These are phyloP conservation scores for Xestobium rufovillosum DNA, from an alignment of 2,888 invertebrate genomes.

Conservation along the genomic window DNA sequence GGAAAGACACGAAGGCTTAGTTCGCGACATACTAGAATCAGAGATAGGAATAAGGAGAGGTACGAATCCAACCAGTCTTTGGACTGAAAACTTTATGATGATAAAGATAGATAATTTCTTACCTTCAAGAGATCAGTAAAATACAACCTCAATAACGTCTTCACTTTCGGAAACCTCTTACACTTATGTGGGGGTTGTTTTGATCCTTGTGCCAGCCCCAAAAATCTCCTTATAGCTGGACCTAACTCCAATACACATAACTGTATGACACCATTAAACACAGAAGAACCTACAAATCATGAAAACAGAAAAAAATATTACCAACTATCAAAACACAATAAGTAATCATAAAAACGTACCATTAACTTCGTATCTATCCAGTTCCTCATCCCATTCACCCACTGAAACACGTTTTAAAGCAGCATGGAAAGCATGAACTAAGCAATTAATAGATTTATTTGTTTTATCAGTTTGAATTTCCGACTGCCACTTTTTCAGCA, in stretches of 20 bases:
- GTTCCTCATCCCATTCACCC: conserved; percentile 40
- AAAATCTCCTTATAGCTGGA: conserved; percentile 61
- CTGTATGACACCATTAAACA: conserved; percentile 85
- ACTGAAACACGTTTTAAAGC: conserved; percentile 61
- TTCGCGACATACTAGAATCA: no score
- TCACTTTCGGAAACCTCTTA: conserved; percentile 76
- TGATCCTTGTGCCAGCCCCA: conserved; percentile 55
- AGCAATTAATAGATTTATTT: conserved; percentile 56
- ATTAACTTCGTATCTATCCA: conserved; percentile 60
- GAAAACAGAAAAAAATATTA: no score
- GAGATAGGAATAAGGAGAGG: no score
- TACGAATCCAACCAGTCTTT: no score
- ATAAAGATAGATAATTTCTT: no score
- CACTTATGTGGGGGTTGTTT: conserved; percentile 67
- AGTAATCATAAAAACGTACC: no score
- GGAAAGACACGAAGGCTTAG: no score
- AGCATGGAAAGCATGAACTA: conserved; percentile 71
- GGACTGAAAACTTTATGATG: no score
- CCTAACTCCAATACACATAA: conserved; percentile 79
- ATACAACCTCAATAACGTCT: conserved; percentile 65
- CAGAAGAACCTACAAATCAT: conserved; percentile 65
- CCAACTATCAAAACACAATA: no score
- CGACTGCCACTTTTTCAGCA: conserved; percentile 67
- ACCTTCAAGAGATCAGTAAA: conserved; percentile 68
- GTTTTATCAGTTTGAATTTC: conserved; percentile 59